Percentiles rank a stretch among this genome's conserved stretches.
Evolutionary conservation across 2,888 invertebrate genomes (phyloP).

Genomic region (Trypoxylon attenuatum): DNA sequence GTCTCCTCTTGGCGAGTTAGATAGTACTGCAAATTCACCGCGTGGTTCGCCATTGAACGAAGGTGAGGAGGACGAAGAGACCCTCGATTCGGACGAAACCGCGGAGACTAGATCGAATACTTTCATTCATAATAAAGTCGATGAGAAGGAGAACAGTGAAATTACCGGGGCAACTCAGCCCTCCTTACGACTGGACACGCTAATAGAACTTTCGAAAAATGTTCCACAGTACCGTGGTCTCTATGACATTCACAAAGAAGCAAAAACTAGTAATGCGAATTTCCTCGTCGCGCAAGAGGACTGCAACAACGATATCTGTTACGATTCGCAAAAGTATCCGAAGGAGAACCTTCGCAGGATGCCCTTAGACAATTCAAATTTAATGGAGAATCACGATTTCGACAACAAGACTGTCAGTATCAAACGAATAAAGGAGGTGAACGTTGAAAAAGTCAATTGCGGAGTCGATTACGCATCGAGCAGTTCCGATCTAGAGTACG

Average conservation of each 20-base stretch:
- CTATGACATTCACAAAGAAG: constrained; percentile 77
- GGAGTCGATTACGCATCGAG: constrained; percentile 63
- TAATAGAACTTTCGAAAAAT: constrained; percentile 62
- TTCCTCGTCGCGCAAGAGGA: constrained; percentile 73
- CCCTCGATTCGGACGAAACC: constrained; percentile 67
- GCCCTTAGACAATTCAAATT: constrained; percentile 73
- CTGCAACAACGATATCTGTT: constrained; percentile 75
- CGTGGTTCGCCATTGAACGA: constrained; percentile 65
- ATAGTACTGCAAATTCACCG: constrained; percentile 69
- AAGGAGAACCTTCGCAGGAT: constrained; percentile 75
- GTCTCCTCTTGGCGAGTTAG: constrained; percentile 65
- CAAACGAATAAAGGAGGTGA: constrained; percentile 76
- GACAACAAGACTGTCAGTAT: constrained; percentile 72
- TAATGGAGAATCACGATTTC: constrained; percentile 74
- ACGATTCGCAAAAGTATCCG: constrained; percentile 78
- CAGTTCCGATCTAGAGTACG: constrained; percentile 68
- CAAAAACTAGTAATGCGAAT: constrained; percentile 79
- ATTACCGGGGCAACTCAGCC: constrained; percentile 36
- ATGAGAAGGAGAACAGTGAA: constrained; percentile 52
- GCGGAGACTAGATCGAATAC: constrained; percentile 61
- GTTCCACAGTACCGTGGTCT: constrained; percentile 65
- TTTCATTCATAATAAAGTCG: constrained; percentile 68
- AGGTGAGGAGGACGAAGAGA: constrained; percentile 62
- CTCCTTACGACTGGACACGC: constrained; percentile 50
- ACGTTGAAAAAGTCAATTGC: constrained; percentile 68